phyloP scores from a whole-genome alignment of 2,888 invertebrate species.

The Thysanoteuthis rhombus region DNA sequence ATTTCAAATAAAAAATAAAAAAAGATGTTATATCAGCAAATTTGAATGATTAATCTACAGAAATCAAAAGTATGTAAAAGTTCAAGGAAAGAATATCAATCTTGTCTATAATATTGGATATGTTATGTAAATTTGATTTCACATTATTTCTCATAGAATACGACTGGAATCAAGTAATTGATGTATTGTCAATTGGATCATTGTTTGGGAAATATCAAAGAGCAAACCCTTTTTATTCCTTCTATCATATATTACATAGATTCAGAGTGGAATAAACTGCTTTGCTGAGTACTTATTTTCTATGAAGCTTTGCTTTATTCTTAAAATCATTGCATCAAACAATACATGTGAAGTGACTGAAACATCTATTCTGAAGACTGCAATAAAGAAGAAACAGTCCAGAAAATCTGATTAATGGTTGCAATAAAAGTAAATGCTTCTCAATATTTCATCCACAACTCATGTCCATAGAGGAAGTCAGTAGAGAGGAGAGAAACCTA shows the following conservation, averaged over 20 bases:
- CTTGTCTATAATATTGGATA: too few species aligned
- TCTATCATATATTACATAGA: not conserved
- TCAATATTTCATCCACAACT: not conserved
- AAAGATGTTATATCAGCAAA: too few species aligned
- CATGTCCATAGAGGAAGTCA: not conserved
- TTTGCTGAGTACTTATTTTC: not conserved
- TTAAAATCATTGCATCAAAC: not conserved
- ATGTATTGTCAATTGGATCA: not conserved
- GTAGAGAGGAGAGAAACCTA: not conserved
- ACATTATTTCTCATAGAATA: not conserved
- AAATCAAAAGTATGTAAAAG: too few species aligned
- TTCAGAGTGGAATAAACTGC: not conserved
- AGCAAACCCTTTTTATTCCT: not conserved
- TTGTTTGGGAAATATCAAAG: not conserved
- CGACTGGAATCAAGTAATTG: not conserved
- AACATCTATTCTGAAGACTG: not conserved
- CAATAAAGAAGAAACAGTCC: not conserved
- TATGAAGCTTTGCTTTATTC: not conserved
- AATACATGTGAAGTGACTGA: not conserved
- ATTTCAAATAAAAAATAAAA: too few species aligned
- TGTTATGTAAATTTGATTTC: too few species aligned
- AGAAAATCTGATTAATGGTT: not conserved
- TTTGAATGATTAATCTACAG: too few species aligned
- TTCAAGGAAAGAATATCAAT: too few species aligned
- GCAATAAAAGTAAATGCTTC: not conserved